Percentiles rank a stretch among this genome's conserved stretches.
Conservation (phyloP, 2,888 invertebrate genomes). For the Archips xylosteana region DNA sequence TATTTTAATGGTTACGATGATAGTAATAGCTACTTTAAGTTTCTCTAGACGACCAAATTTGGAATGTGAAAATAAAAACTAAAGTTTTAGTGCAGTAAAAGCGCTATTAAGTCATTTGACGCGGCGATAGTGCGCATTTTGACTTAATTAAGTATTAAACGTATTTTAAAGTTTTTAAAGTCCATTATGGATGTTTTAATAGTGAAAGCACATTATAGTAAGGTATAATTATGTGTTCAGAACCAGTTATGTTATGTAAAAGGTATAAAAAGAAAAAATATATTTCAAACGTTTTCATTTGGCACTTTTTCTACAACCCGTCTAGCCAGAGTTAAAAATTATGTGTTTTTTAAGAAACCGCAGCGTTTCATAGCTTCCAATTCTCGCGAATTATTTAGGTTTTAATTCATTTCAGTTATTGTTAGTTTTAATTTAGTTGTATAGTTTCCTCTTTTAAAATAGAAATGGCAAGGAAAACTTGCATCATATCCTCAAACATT, state of each 20-base stretch:
- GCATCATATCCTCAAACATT: too few relatives aligned
- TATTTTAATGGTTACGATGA: conserved; percentile 2
- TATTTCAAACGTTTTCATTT: too few relatives aligned
- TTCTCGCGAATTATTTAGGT: too few relatives aligned
- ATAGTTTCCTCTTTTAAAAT: too few relatives aligned
- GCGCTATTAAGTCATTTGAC: conserved; percentile 26
- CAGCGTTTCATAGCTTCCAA: too few relatives aligned
- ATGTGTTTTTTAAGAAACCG: too few relatives aligned
- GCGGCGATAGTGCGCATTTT: not conserved
- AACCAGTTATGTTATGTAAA: not conserved
- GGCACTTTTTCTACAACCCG: too few relatives aligned
- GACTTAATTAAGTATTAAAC: conserved; percentile 11
- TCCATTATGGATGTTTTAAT: not conserved
- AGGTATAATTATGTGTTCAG: not conserved
- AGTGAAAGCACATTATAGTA: not conserved
- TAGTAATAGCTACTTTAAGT: conserved; percentile 11
- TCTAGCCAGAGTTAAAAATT: too few relatives aligned
- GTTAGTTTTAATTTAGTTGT: too few relatives aligned
- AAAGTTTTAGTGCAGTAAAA: conserved; percentile 18
- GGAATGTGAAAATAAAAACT: conserved; percentile 4
- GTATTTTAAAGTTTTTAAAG: not conserved
- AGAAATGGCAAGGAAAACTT: too few relatives aligned
- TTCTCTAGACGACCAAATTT: conserved; percentile 10
- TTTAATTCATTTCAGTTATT: too few relatives aligned
- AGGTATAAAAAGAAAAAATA: too few relatives aligned